These are phyloP conservation scores for Glyptemys insculpta DNA, from an alignment of 2,797 vertebrate species.

Conservation along the genomic window DNA sequence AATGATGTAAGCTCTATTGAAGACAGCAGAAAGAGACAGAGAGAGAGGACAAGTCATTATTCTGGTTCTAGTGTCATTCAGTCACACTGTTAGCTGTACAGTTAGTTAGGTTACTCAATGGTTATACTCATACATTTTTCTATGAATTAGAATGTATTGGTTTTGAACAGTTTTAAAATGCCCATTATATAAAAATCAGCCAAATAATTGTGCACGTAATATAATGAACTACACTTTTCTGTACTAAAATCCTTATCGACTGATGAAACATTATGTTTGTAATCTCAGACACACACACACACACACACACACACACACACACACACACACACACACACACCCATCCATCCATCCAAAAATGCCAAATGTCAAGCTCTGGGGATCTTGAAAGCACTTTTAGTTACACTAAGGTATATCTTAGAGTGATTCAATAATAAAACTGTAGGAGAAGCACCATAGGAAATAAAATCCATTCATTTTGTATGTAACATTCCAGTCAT, in stretches of 20 bases:
- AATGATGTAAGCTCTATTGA: conserved; percentile 98
- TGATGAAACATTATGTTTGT: conserved; percentile 8
- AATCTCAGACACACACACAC: conserved; percentile 3
- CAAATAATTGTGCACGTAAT: not conserved
- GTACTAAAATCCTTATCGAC: conserved; percentile 10
- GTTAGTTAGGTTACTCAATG: conserved; percentile 49
- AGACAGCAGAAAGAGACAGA: conserved; percentile 86
- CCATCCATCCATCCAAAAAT: conserved; percentile 14
- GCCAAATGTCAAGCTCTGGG: conserved; percentile 27
- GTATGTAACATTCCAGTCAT: not conserved
- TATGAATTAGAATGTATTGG: conserved; percentile 8
- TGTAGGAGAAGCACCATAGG: not conserved
- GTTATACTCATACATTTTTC: conserved; percentile 1
- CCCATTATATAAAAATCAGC: not conserved
- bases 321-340: no score
- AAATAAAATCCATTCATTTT: not conserved
- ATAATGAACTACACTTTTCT: not conserved
- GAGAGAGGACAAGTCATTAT: conserved; percentile 82
- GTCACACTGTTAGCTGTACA: conserved; percentile 56
- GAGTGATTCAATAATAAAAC: not conserved
- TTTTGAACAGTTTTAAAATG: not conserved
- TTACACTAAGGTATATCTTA: not conserved
- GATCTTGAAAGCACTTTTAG: conserved; percentile 44
- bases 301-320: no score
- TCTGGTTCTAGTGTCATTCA: conserved; percentile 70